Evolutionary conservation across 2,113 vertebrate genomes (phyloP).

Genomic region (Rutilus rutilus): DNA sequence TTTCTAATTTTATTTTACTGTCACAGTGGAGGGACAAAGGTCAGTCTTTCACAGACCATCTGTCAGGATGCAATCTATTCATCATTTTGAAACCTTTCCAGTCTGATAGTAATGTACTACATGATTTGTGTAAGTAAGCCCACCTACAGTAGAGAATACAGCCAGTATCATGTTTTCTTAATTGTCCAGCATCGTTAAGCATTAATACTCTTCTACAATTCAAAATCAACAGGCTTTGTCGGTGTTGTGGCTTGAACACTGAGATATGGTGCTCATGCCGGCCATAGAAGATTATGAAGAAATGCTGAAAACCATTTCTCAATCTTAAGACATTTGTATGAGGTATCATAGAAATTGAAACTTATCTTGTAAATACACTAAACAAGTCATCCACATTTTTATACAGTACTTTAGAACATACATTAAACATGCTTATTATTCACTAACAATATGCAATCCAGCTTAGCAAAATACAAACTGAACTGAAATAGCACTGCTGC

Average conservation of each 20-base stretch:
- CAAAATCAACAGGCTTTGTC: not conserved
- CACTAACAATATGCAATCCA: not conserved
- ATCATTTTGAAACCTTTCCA: not conserved
- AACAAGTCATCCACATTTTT: not conserved
- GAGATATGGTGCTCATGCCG: too few species aligned
- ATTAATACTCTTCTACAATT: not conserved
- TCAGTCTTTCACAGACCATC: not conserved
- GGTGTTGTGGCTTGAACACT: too few species aligned
- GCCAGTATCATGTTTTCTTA: not conserved
- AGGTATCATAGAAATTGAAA: not conserved
- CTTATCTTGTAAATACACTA: not conserved
- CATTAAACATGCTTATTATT: not conserved
- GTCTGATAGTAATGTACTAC: not conserved
- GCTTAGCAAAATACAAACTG: not conserved
- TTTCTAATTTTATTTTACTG: conserved; percentile 29
- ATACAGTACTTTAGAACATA: not conserved
- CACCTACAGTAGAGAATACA: conserved; percentile 1
- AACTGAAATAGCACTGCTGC: not conserved
- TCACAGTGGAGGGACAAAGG: conserved; percentile 32
- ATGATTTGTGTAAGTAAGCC: not conserved
- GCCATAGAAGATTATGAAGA: too few species aligned
- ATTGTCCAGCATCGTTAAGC: too few species aligned
- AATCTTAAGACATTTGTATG: too few species aligned
- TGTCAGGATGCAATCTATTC: conserved; percentile 19
- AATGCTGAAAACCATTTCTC: too few species aligned